These are phyloP conservation scores for Acanthococcus lagerstroemiae DNA, from an alignment of 2,888 invertebrate genomes.

Conservation along the genomic window DNA sequence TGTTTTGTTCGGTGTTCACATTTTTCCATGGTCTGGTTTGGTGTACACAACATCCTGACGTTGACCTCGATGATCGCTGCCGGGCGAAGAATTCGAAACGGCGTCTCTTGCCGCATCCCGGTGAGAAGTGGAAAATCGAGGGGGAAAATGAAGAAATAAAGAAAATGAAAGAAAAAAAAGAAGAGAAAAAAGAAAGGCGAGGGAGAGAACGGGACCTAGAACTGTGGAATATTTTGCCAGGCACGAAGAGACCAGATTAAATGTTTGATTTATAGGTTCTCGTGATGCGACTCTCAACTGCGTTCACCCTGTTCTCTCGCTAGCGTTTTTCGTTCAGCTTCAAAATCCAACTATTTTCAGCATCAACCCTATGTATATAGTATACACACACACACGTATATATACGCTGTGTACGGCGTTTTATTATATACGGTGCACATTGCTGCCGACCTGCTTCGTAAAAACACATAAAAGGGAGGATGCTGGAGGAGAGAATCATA, in stretches of 20 bases:
- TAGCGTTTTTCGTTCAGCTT: not conserved
- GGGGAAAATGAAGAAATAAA: too few relatives aligned
- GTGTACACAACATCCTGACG: too few relatives aligned
- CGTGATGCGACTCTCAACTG: conserved; percentile 19
- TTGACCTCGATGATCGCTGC: too few relatives aligned
- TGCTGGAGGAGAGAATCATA: not conserved
- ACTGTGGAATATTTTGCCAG: conserved; percentile 19
- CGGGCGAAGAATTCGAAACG: too few relatives aligned
- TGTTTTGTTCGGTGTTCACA: too few relatives aligned
- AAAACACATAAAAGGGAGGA: not conserved
- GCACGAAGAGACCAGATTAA: conserved; percentile 28
- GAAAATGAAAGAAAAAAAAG: too few relatives aligned
- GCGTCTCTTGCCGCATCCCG: too few relatives aligned
- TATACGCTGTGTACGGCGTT: not conserved
- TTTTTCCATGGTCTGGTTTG: too few relatives aligned
- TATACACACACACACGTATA: not conserved
- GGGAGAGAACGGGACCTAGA: not conserved
- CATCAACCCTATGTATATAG: not conserved
- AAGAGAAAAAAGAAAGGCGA: not conserved
- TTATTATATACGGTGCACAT: not conserved
- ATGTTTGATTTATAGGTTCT: conserved; percentile 28
- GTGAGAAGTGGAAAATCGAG: too few relatives aligned
- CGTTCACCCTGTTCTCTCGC: conserved; percentile 7
- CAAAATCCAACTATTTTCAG: conserved; percentile 9
- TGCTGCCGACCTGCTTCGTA: not conserved